phyloP scores from a whole-genome alignment of 2,113 vertebrate genomes.

The Sylvia atricapilla region DNA sequence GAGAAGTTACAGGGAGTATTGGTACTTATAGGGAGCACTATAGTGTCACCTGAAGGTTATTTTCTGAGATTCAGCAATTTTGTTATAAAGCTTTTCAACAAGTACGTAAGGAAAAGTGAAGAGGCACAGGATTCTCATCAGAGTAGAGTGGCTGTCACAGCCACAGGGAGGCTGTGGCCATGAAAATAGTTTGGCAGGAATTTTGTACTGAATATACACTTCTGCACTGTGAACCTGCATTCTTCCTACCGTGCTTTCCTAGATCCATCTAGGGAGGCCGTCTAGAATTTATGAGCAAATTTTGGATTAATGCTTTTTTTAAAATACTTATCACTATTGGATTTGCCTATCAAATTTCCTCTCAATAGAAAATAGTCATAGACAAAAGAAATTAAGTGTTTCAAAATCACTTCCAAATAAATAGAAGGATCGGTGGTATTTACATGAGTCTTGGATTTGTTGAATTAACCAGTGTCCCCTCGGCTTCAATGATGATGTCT shows the following conservation, averaged over 20 bases:
- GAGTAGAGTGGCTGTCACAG: background rate
- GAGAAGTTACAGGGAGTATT: background rate
- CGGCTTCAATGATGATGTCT: background rate
- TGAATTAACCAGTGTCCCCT: background rate
- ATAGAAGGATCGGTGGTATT: background rate
- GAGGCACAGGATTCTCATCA: background rate
- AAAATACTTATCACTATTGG: background rate
- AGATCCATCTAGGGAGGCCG: background rate
- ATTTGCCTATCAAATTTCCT: background rate
- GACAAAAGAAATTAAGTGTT: background rate
- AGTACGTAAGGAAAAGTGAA: background rate
- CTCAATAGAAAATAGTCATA: background rate
- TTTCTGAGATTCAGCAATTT: background rate
- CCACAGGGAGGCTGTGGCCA: background rate
- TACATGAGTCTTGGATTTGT: background rate
- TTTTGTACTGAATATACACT: background rate
- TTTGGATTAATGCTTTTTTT: background rate
- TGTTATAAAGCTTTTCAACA: background rate
- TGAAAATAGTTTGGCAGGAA: background rate
- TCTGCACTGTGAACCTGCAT: background rate
- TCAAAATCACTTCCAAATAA: background rate
- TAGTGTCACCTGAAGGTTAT: background rate
- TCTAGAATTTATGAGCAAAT: background rate
- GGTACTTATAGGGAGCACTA: background rate
- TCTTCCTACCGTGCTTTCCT: background rate